Percentiles rank a stretch among this genome's conserved stretches.
Evolutionary conservation across 2,888 invertebrate genomes (phyloP).

Genomic region (Caradrina clavipalpis): DNA sequence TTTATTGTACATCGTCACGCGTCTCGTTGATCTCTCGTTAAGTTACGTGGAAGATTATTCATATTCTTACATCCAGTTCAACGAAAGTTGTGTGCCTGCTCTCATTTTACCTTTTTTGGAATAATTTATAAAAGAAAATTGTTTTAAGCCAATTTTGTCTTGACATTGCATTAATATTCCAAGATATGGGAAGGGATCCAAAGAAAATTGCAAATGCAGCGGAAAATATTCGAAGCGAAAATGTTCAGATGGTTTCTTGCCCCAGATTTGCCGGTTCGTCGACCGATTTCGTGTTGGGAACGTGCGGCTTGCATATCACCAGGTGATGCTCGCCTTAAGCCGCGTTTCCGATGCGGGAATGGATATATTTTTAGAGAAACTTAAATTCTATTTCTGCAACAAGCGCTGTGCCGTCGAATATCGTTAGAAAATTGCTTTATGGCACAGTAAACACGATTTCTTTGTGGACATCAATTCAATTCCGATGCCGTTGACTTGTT

Average conservation of each 20-base stretch:
- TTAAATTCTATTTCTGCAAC: constrained; percentile 80
- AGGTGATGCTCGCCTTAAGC: constrained; percentile 82
- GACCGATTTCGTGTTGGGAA: constrained; percentile 84
- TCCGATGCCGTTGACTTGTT: constrained; percentile 36
- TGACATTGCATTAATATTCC: constrained; percentile 37
- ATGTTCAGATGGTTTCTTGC: constrained; percentile 81
- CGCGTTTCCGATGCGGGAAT: constrained; percentile 76
- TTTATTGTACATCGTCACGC: constrained; percentile 73
- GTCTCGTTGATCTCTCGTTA: constrained; percentile 70
- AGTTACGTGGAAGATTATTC: constrained; percentile 65
- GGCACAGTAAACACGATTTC: constrained; percentile 66
- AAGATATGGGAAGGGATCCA: constrained; percentile 13
- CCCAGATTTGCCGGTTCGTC: constrained; percentile 88
- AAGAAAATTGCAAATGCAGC: constrained; percentile 62
- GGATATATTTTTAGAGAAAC: constrained; percentile 82
- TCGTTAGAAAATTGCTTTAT: constrained; percentile 73
- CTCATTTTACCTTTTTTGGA: no score
- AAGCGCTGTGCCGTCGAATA: constrained; percentile 67
- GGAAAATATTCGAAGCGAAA: constrained; percentile 72
- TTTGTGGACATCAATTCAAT: constrained; percentile 51
- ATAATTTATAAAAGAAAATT: no score
- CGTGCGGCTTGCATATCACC: constrained; percentile 79
- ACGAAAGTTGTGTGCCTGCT: constrained; percentile 19
- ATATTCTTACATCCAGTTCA: constrained; percentile 46
- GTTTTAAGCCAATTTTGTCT: no score